These are phyloP conservation scores for Taxidea taxus DNA, from an alignment of 2,113 vertebrate species.

Conservation along the genomic window DNA sequence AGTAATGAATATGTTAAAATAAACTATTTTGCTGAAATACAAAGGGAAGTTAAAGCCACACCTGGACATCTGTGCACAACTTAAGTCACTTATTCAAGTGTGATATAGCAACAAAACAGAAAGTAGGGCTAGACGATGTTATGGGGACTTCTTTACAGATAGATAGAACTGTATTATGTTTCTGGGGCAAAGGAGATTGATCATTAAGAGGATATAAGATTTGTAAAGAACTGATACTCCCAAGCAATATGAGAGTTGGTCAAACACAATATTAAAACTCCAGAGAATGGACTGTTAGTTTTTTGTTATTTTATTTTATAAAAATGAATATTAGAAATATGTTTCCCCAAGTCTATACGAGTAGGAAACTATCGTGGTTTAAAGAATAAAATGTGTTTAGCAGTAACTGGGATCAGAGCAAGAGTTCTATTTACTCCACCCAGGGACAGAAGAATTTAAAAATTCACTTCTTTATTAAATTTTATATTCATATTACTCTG, in stretches of 20 bases:
- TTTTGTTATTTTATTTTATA: neutral
- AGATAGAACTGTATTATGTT: neutral
- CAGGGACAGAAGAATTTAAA: neutral
- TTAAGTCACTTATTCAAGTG: constrained; percentile 2
- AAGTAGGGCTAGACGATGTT: neutral
- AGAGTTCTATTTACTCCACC: neutral
- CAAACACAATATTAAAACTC: neutral
- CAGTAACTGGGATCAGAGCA: neutral
- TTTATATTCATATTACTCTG: neutral
- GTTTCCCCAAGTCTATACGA: neutral
- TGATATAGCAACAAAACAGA: neutral
- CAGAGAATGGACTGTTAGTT: neutral
- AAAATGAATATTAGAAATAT: neutral
- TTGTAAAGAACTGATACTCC: neutral
- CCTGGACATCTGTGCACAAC: constrained; percentile 16
- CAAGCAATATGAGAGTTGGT: neutral
- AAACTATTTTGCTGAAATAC: constrained; percentile 25
- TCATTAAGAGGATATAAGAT: neutral
- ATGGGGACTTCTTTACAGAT: neutral
- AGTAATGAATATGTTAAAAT: constrained; percentile 41
- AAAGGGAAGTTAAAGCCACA: constrained; percentile 44
- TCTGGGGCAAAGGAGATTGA: neutral
- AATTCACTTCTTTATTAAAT: neutral
- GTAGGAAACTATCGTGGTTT: neutral
- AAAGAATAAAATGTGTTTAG: constrained; percentile 3